Evolutionary conservation across 2,888 invertebrate species (phyloP).

Genomic region (Digitonthophagus gazella): DNA sequence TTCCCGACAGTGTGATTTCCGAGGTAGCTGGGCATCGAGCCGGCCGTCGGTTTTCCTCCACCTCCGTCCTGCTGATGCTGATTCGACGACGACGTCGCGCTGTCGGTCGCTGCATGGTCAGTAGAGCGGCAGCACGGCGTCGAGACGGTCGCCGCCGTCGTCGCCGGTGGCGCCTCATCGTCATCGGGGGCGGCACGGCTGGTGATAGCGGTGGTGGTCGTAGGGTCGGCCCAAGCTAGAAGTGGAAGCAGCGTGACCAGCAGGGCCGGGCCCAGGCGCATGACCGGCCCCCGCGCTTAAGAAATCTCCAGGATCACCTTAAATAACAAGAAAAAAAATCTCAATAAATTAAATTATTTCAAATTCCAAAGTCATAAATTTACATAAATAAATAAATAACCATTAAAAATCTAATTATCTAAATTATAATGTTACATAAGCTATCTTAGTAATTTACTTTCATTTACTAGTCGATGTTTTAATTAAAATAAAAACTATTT

Average conservation of each 20-base stretch:
- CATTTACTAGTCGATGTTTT: no score
- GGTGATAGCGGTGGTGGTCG: constrained; percentile 31
- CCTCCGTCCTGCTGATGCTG: constrained; percentile 15
- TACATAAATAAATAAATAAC: no score
- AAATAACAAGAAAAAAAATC: constrained; percentile 23
- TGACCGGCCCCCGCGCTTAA: constrained; percentile 58
- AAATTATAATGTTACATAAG: no score
- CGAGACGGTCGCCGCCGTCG: constrained; percentile 21
- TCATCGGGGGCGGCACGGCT: constrained; percentile 33
- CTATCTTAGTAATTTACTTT: no score
- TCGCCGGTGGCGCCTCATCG: constrained; percentile 22
- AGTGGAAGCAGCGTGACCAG: constrained; percentile 53
- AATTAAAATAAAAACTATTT: no score
- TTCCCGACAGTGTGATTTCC: constrained; percentile 24
- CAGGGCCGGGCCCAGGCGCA: constrained; percentile 60
- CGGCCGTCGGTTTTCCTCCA: constrained; percentile 20
- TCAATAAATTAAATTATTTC: neutral
- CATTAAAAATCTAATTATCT: no score
- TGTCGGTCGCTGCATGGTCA: constrained; percentile 25
- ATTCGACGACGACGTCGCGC: neutral
- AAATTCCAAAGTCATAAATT: neutral
- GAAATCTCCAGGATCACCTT: constrained; percentile 43
- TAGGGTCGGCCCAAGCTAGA: constrained; percentile 33
- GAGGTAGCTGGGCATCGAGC: constrained; percentile 29
- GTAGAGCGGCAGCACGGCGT: constrained; percentile 25